Percentiles rank a stretch among this genome's conserved stretches.
Conservation (phyloP, 2,888 invertebrate genomes). For the Lasioglossum lativentre region DNA sequence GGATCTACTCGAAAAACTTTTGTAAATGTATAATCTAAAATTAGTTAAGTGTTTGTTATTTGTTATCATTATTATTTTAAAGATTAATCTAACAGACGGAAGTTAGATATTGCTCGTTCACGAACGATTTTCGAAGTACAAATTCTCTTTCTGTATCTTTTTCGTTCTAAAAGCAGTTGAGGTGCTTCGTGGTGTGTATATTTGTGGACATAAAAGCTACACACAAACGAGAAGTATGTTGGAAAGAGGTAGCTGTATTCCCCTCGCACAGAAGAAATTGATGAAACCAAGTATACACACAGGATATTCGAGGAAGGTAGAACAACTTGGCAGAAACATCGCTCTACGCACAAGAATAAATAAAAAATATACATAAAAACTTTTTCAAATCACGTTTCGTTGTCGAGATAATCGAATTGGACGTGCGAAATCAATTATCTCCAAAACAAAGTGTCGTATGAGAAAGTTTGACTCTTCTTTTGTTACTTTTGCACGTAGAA, state of each 20-base stretch:
- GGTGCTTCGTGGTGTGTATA: constrained; percentile 19
- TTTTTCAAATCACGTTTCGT: background rate
- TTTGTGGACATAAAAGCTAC: constrained; percentile 10
- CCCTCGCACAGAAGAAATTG: constrained; percentile 4
- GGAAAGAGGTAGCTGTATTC: constrained; percentile 11
- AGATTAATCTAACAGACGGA: background rate
- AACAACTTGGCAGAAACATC: background rate
- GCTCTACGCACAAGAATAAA: background rate
- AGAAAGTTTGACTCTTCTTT: background rate
- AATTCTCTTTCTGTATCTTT: background rate
- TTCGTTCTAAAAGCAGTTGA: constrained; percentile 13
- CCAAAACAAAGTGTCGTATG: background rate
- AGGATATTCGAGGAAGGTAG: background rate
- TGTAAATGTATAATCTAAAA: background rate
- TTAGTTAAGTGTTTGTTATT: background rate
- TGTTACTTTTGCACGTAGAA: background rate
- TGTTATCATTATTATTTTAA: background rate
- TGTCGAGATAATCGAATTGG: background rate
- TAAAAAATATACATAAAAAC: background rate
- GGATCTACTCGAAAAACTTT: background rate
- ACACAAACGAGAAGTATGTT: constrained; percentile 15
- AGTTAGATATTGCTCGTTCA: background rate
- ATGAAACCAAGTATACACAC: background rate
- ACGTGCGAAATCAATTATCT: background rate
- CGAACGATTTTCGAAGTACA: background rate